Conservation (phyloP, 2,888 invertebrate genomes). For the Stegana nigrithorax region DNA sequence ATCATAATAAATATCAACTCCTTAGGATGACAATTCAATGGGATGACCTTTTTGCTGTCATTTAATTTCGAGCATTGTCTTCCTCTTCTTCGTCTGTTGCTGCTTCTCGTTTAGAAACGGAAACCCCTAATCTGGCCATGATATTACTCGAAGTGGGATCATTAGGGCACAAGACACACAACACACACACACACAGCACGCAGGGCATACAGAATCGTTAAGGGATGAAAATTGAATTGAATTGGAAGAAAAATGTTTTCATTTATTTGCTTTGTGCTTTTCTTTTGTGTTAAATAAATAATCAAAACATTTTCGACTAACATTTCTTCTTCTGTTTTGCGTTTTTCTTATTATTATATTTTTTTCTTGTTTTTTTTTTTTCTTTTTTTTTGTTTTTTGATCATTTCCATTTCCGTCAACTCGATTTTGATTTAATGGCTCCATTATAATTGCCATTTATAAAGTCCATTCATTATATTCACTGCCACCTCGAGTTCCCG, state of each 20-base stretch:
- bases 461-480: too few relatives aligned
- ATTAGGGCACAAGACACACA: slow-evolving; percentile 38
- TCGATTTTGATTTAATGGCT: slow-evolving; percentile 12
- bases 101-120: slow-evolving; percentile 63
- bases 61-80: slow-evolving; percentile 64
- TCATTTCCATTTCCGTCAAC: slow-evolving; percentile 4
- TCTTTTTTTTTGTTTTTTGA: too few relatives aligned
- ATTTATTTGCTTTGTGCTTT: slow-evolving; percentile 37
- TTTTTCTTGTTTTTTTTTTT: too few relatives aligned
- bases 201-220: slow-evolving; percentile 29
- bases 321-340: too few relatives aligned
- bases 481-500: too few relatives aligned
- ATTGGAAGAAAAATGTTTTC: slow-evolving; percentile 41
- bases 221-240: slow-evolving; percentile 47
- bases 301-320: slow-evolving; percentile 57
- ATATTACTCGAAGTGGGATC: slow-evolving; percentile 55
- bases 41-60: slow-evolving; percentile 59
- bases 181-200: too few relatives aligned
- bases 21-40: slow-evolving; percentile 46
- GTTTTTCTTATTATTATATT: too few relatives aligned
- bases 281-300: slow-evolving; percentile 32
- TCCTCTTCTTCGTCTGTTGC: too few relatives aligned
- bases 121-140: slow-evolving; percentile 65
- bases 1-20: slow-evolving; percentile 55
- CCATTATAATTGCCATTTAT: slow-evolving; percentile 1